Percentiles rank a stretch among this genome's conserved stretches.
These are phyloP conservation scores for Drosophila kohkoa DNA, from an alignment of 1,140 invertebrate genomes.

Conservation along the genomic window DNA sequence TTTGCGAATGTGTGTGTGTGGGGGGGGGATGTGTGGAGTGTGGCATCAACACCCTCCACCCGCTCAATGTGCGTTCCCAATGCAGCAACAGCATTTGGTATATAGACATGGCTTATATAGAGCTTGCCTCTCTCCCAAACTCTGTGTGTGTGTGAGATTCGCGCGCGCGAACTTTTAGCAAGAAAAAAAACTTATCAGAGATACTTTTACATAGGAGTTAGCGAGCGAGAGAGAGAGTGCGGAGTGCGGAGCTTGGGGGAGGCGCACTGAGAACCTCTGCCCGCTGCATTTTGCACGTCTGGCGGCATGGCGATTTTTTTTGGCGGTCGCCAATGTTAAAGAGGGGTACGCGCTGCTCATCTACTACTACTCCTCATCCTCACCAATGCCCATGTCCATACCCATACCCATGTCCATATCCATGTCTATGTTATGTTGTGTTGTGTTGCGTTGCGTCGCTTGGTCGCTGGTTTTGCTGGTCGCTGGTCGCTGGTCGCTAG, in stretches of 20 bases:
- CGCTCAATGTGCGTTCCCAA: slow-evolving; percentile 30
- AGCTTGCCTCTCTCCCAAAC: slow-evolving; percentile 19
- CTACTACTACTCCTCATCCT: background rate
- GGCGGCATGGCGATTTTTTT: slow-evolving; percentile 62
- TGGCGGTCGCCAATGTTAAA: slow-evolving; percentile 54
- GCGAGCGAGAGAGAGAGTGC: background rate
- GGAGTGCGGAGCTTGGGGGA: background rate
- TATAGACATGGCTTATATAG: slow-evolving; percentile 51
- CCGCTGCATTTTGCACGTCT: slow-evolving; percentile 77
- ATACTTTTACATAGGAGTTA: slow-evolving; percentile 67
- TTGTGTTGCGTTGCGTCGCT: slow-evolving; percentile 24
- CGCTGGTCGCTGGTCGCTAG: slow-evolving; percentile 42
- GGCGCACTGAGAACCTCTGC: slow-evolving; percentile 20
- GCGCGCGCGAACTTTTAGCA: slow-evolving; percentile 76
- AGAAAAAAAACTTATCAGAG: slow-evolving; percentile 78
- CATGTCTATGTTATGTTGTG: slow-evolving; percentile 6
- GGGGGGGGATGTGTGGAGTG: background rate
- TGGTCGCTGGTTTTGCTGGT: slow-evolving; percentile 42
- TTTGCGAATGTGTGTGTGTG: background rate
- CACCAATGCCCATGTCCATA: background rate
- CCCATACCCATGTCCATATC: background rate
- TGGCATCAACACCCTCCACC: background rate
- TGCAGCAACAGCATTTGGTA: slow-evolving; percentile 55
- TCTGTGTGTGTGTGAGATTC: slow-evolving; percentile 51
- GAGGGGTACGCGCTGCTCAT: background rate